Base-by-base conservation (phyloP, 2,113 vertebrate genomes). In the Hystrix brachyura region DNA sequence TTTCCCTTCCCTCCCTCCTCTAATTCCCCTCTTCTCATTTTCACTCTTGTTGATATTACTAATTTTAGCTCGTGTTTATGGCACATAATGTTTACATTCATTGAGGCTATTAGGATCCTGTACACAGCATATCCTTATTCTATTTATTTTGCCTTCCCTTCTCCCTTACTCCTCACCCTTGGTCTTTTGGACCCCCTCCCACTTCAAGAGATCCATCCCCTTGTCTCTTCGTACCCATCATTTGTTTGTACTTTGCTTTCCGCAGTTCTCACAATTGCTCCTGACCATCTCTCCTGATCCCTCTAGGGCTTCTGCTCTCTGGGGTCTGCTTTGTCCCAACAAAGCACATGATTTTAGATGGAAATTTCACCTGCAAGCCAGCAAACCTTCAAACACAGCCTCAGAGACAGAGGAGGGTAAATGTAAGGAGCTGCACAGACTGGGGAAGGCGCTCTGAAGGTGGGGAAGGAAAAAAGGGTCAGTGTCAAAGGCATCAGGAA, bases 391-490 rank as follows among this genome's bases (percentile, higher is more conserved):
- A 80, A 46, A 64, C 15, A 59, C 48, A 48, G 82, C n/a, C 86
- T 94, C 87, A 51, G 94, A 71, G 29, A n/a, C 91, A 90, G 48
- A 46, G 53, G 48, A 60, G 11, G 32, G 12, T 7, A 64, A 51
- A 93, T 1, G 9, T 15, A 46, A 72, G 17, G 19, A 29, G 14
- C 17, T 29, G 17, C 27, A 46, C 48, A 29, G 60, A 18, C 12
- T 1, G 19, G 32, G 34, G 32, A 60, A 38, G 34, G 10, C 11
- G 8, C 12, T 29, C 53, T 25, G 14, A 60, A 13, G 15, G 14
- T n/a, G n/a, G 5, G n/a, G 3, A 32, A 0, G 12, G 64, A 32
- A 65, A 8, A 17, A 0, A 27, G 6, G 1, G 3, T 25, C 60
- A 65, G 2, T 57, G 62, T 82, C 91, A 91, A 19, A 67, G 74